Percentiles rank a stretch among this genome's conserved stretches.
Evolutionary conservation across 2,113 vertebrate species (phyloP).

Genomic region (Triplophysa siluroides): DNA sequence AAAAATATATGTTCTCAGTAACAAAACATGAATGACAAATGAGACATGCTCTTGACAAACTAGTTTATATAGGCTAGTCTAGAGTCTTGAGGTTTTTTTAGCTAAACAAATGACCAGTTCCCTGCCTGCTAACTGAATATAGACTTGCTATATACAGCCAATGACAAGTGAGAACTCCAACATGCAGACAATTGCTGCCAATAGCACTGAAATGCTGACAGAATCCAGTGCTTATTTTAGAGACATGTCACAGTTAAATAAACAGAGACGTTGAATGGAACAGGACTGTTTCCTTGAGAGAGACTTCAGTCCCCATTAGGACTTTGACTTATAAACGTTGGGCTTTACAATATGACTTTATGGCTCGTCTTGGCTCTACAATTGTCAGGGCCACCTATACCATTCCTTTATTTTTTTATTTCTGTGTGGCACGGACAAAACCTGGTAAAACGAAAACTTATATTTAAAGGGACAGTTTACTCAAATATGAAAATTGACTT

Average conservation of each 20-base stretch:
- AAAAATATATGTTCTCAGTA: neutral
- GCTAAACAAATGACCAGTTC: neutral
- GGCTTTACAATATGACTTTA: constrained; percentile 25
- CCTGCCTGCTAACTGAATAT: neutral
- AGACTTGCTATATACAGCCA: neutral
- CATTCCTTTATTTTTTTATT: neutral
- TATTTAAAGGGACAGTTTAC: too few relatives aligned
- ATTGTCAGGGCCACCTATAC: constrained; percentile 25
- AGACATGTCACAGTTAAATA: constrained; percentile 24
- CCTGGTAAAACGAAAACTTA: neutral
- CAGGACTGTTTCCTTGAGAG: constrained; percentile 15
- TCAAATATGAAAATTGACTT: too few relatives aligned
- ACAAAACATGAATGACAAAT: neutral
- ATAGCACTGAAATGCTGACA: constrained; percentile 3
- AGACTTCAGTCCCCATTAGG: constrained; percentile 16
- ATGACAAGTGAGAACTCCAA: constrained; percentile 1
- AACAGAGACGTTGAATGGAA: constrained; percentile 34
- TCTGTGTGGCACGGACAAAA: neutral
- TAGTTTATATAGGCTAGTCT: neutral
- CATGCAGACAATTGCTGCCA: neutral
- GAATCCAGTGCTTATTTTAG: constrained; percentile 26
- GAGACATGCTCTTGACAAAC: neutral
- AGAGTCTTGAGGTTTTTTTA: neutral
- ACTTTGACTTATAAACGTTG: constrained; percentile 17
- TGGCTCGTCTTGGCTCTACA: constrained; percentile 16